Evolutionary conservation across 1,140 invertebrate genomes (phyloP), one percentile per base, ranked within the genome.

Genomic region (Ruditapes philippinarum): DNA sequence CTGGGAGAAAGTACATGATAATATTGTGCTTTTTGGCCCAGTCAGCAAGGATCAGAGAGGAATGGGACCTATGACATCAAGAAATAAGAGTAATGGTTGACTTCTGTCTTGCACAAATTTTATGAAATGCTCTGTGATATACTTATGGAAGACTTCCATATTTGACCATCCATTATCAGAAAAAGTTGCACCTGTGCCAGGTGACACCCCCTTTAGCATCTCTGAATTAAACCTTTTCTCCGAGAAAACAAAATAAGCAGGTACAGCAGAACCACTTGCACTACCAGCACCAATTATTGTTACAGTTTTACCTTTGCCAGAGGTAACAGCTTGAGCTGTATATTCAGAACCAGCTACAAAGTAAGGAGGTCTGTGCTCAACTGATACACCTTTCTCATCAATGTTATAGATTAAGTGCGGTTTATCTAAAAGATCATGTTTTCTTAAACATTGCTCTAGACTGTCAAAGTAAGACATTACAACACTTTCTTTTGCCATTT

Each of bases 281-380:
- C 89, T 91, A 80, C 89, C 91, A 90, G 86, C 90, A 70, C 93
- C 91, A 88, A 93, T 84, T 62, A 93, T 88, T 25, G 84, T 91
- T 0, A 62, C 83, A 7, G 87, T 89, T 7, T 14, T 36, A 17
- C 79, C 76, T 40, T 86, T 91, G 1, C 74, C 62, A 49, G 80
- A 65, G 0, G 40, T 82, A 7, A 85, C 82, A 25, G 84, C 80
- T 28, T 65, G 79, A 9, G 42, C 57, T n/a, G 19, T 28, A 4
- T 22, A 12, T 33, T 33, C 40, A 22, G 25, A 31, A 54, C 51
- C 40, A 0, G 11, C 45, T 76, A 91, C 65, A 49, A 85, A 22
- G 51, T 36, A 38, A 2, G 88, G 38, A 1, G 76, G 86, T 45
- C 25, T 88, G 60, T 88, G 95, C 11, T 91, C 45, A 33, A 31